Evolutionary conservation across 2,888 invertebrate species (phyloP).

Genomic region (Hyposoter dolosus): DNA sequence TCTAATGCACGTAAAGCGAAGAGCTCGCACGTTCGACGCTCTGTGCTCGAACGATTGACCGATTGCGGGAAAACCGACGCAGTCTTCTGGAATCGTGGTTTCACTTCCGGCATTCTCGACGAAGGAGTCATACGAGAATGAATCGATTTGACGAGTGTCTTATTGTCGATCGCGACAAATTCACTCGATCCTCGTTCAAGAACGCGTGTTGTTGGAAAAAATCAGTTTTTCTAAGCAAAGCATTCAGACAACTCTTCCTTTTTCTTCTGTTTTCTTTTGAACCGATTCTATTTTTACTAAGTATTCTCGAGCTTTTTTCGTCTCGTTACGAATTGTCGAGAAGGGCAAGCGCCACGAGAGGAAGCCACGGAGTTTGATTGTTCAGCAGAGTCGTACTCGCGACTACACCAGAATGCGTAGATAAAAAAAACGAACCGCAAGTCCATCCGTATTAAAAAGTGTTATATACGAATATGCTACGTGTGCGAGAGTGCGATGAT

Average conservation of each 20-base stretch:
- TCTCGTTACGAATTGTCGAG: neutral
- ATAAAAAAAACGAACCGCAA: conserved; percentile 6
- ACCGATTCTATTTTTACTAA: neutral
- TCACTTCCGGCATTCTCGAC: conserved; percentile 35
- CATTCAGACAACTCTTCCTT: neutral
- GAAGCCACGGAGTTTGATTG: neutral
- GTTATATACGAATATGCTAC: neutral
- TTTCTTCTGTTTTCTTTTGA: neutral
- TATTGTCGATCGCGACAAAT: neutral
- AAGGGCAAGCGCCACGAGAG: neutral
- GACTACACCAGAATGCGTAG: neutral
- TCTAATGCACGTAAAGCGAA: neutral
- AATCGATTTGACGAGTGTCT: neutral
- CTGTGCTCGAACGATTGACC: neutral
- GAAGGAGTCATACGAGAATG: conserved; percentile 11
- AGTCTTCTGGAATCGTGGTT: conserved; percentile 38
- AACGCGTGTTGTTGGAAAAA: neutral
- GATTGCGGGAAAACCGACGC: conserved; percentile 12
- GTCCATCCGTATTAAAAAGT: neutral
- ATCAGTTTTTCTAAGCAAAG: neutral
- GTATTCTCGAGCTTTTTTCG: neutral
- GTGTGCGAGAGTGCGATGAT: conserved; percentile 6
- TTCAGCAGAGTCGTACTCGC: neutral
- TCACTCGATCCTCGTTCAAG: neutral
- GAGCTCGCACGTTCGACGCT: neutral